Evolutionary conservation across 2,888 invertebrate species (phyloP), one percentile per base, ranked within the genome.

Genomic region (Scaptomyza tumidula): DNA sequence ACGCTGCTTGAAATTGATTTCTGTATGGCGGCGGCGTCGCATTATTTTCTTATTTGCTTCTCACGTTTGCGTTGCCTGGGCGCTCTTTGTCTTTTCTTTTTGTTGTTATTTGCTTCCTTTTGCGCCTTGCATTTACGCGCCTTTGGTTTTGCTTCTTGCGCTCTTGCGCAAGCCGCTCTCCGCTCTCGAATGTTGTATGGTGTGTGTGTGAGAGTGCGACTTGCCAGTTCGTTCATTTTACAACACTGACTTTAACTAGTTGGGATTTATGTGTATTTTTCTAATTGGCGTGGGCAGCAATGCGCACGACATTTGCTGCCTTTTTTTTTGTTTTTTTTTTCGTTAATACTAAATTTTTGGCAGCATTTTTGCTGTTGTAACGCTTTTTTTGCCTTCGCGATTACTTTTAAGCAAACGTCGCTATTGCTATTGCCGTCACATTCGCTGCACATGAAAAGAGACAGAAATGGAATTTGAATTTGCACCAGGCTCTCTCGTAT

Each of bases 51-150:
- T 83, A 85, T 82, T 84, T 86, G 88, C 83, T 78, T 74, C 78
- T 71, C 75, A 71, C 78, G 83, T 87, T 86, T 78, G 69, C 82
- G 69, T 68, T 75, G 75, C 67, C 64, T 78, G 35, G 64, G 73
- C 73, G 68, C 74, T 83, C 75, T 79, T 84, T 84, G 73, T 50
- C 24, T 75, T 73, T 75, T 82, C 75, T 78, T 77, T 84, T 86
- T 84, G 83, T 88, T 88, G 78, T 88, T 76, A 73, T 82, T 83
- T 70, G 80, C 71, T 64, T 88, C 78, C 88, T 86, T 86, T 86
- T 83, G 70, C 77, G 83, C 80, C 88, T 75, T 83, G 88, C 88
- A 83, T 83, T 84, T 86, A 79, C 81, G 87, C 85, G 81, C 75
- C 81, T 81, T 86, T 84, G 61, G 44, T 31, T 74, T 68, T 65